Percentiles rank a stretch among this genome's conserved stretches.
Evolutionary conservation across 2,113 vertebrate genomes (phyloP).

Genomic region (Sorex araneus): DNA sequence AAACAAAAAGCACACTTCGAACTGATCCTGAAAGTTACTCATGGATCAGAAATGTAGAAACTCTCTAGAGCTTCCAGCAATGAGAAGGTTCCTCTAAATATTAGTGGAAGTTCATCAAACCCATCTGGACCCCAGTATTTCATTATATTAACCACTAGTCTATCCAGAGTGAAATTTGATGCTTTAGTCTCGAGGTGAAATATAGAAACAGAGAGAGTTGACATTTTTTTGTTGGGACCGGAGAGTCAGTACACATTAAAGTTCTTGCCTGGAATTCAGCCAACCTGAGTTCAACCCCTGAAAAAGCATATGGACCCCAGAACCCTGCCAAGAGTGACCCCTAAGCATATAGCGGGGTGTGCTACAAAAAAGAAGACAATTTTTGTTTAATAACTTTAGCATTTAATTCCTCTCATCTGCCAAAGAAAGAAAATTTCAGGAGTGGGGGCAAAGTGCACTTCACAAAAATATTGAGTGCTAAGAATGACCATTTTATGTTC

Average conservation of each 20-base stretch:
- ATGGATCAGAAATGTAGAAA: background rate
- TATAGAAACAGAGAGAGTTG: background rate
- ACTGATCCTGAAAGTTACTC: background rate
- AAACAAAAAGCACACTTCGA: background rate
- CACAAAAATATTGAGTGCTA: slow-evolving; percentile 32
- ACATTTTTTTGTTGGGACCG: too few relatives aligned
- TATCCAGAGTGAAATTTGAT: background rate
- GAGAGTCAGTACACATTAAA: too few relatives aligned
- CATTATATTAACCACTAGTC: background rate
- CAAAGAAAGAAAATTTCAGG: slow-evolving; percentile 28
- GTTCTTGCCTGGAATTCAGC: too few relatives aligned
- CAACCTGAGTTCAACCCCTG: too few relatives aligned
- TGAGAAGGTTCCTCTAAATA: background rate
- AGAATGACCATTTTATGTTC: too few relatives aligned
- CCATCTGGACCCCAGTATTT: background rate
- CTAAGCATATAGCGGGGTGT: too few relatives aligned
- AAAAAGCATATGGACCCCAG: too few relatives aligned
- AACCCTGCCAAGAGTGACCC: too few relatives aligned
- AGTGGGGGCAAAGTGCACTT: slow-evolving; percentile 1
- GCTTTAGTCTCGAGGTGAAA: background rate
- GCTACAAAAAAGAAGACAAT: background rate
- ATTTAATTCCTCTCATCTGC: slow-evolving; percentile 1
- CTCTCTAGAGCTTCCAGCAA: background rate
- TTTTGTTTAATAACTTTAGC: slow-evolving; percentile 27
- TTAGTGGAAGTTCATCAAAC: background rate